A percentile compares a stretch with the other conserved stretches of the same genome.
Conservation (phyloP, 2,888 invertebrate genomes). For the Aporophyla nigra region DNA sequence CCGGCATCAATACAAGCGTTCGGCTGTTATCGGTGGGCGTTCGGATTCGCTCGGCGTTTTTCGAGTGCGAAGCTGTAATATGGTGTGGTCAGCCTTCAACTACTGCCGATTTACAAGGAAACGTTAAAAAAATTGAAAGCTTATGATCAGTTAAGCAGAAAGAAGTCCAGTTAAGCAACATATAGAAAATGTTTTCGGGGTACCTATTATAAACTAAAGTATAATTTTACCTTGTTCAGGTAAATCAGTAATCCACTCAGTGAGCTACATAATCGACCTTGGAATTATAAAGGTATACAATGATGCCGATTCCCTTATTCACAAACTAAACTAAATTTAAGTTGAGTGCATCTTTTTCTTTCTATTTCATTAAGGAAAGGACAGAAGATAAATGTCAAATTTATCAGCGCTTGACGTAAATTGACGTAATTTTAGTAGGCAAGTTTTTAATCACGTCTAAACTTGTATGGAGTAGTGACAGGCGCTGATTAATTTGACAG, state of each 20-base stretch:
- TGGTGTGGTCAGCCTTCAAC: conserved; percentile 71
- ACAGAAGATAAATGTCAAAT: no score
- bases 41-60: conserved; percentile 78
- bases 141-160: not conserved
- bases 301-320: no score
- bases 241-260: not conserved
- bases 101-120: conserved; percentile 4
- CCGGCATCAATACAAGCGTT: conserved; percentile 85
- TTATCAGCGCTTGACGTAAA: no score
- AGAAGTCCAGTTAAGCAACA: not conserved
- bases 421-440: no score
- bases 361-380: no score
- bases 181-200: not conserved
- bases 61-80: conserved; percentile 80
- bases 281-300: not conserved
- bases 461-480: no score
- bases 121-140: not conserved
- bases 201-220: not conserved
- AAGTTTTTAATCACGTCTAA: no score
- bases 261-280: not conserved
- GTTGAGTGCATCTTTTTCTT: no score
- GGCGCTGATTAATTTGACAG: no score
- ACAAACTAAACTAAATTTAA: no score
- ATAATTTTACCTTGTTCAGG: not conserved
- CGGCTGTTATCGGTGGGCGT: conserved; percentile 76